Base-by-base conservation (phyloP, 1,140 invertebrate species). In the Diorhabda sublineata region DNA sequence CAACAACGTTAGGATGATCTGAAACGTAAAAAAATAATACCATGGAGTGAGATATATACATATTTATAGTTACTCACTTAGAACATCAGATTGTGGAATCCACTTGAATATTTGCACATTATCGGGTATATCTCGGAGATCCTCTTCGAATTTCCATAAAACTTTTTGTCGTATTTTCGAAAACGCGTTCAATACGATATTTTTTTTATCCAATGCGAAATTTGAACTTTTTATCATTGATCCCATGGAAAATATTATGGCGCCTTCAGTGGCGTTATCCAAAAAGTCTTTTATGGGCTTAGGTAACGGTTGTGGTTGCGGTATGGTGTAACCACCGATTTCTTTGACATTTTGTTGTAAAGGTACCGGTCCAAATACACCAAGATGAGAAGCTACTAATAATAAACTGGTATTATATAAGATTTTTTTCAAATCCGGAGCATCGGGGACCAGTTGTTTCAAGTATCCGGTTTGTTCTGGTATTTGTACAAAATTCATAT, bases 51-150 rank as follows among this genome's bases (percentile, higher is more conserved):
- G n/a, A 26, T 11, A 67, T 44, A 43, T n/a, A n/a, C n/a, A n/a
- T 56, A 9, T 11, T 9, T 43, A 41, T 60, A 5, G 4, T 44
- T 60, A 63, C 66, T 79, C 79, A 84, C 86, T 86, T 70, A 89
- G 78, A 67, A 89, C 74, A 75, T 88, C 85, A 71, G 86, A 85
- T 73, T 89, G 88, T 9, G 88, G 87, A 61, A 88, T 81, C 88
- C 88, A 86, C 44, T 76, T 77, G 3, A 78, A 72, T 5, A 83
- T 70, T 42, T 81, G 80, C 2, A 88, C 82, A 75, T 88, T 87
- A 2, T 80, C 74, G 6, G 85, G 82, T 73, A 83, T 80, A 11
- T 81, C 74, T 44, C 82, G 76, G 3, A 79, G 79, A 3, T 82
- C 81, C 42, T 84, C 82, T 62, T 84, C 84, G 71, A 84, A 87